Conservation (phyloP, 37 sponge, comb jelly and placozoan species). For the Bolinopsis microptera region DNA sequence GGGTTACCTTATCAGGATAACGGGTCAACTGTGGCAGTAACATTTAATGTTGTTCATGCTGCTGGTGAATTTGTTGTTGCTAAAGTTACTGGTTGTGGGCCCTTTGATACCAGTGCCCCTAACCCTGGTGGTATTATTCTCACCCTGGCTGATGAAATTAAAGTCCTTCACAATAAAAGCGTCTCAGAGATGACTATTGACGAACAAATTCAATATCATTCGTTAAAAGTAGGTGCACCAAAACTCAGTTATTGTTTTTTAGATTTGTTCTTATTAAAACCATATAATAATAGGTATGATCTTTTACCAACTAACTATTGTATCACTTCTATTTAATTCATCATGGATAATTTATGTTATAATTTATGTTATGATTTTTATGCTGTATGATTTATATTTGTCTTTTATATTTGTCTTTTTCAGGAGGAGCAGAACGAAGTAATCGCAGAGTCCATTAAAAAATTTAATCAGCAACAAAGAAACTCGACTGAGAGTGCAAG, state of each 20-base stretch:
- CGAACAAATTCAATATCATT: not conserved
- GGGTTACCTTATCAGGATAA: not conserved
- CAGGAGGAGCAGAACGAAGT: not conserved
- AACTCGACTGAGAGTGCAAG: not conserved
- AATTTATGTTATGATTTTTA: too few species aligned
- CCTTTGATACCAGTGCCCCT: not conserved
- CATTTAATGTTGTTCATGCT: not conserved
- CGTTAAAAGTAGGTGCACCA: not conserved
- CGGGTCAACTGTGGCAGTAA: not conserved
- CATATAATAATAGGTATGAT: too few species aligned
- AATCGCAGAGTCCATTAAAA: not conserved
- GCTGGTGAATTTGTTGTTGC: slow-evolving; percentile 30
- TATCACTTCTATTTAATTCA: too few species aligned
- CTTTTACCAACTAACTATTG: too few species aligned
- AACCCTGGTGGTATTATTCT: slow-evolving; percentile 5
- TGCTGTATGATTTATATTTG: too few species aligned
- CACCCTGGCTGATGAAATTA: not conserved
- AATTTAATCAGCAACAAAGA: not conserved
- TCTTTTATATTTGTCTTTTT: too few species aligned
- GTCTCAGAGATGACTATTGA: not conserved
- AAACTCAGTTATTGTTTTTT: too few species aligned
- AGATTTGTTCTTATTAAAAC: too few species aligned
- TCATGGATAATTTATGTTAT: too few species aligned
- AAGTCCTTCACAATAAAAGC: not conserved
- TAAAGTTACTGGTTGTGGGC: slow-evolving; percentile 8